Base-by-base conservation (phyloP, 2,888 invertebrate species). In the Leptinotarsa rubiginosa region DNA sequence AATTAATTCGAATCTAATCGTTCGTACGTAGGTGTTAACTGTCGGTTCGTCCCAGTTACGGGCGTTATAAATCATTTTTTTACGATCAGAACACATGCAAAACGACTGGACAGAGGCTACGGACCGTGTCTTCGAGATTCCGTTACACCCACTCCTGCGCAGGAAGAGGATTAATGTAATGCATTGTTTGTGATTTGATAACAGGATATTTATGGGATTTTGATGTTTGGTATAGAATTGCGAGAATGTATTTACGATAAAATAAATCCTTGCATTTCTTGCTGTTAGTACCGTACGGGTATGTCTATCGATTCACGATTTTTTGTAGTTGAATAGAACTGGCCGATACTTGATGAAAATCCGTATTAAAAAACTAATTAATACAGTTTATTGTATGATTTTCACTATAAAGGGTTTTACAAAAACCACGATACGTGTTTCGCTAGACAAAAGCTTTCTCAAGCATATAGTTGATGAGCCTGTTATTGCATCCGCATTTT, bases 81-180 rank as follows among this genome's bases (percentile, higher is more conserved):
- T 74, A 74, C 71, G 74, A 74, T 70, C 59, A 13, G 50, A 65
- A 70, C 65, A 62, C 74, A 74, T 73, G 73, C 73, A 69, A 73
- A 73, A 62, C 41, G 31, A 62, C 41, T 65, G 52, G 65, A 73
- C 73, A 68, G 73, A 65, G 72, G 72, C 72, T 72, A 16, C 72
- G 66, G 72, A 52, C 69, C 69, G 65, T 73, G 54, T 73, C 69
- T 66, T 62, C 41, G 18, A 62, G 62, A 62, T 31, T 62, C 62
- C 31, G 16, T 62, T 62, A 62, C 62, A 62, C 62, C 62, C 62
- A 62, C 62, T 62, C 31, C n/a, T 41, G 31, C 25, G 12, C 25
- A 31, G 62, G 41, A 62, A 62, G 41, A 62, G n/a, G 62, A 62
- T 62, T 62, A 62, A 62, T 62, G 62, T 41, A 62, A 62, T 62